Evolutionary conservation across 1,140 invertebrate genomes (phyloP).

Genomic region (Orchestia grillus): DNA sequence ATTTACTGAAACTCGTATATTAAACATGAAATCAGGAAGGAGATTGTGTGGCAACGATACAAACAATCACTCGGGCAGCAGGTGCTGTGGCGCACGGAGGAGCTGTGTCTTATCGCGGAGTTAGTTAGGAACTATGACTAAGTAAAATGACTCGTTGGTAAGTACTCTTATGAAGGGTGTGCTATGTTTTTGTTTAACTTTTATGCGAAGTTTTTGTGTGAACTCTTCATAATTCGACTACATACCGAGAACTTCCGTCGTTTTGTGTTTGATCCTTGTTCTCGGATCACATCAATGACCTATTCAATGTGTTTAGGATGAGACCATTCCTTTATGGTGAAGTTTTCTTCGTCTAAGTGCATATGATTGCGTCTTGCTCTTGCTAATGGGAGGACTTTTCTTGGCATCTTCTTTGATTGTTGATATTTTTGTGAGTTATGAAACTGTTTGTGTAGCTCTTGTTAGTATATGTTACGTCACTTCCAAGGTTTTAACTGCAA

Average conservation of each 20-base stretch:
- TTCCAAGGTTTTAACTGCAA: not conserved
- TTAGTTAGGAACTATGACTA: constrained; percentile 1
- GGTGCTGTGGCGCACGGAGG: constrained; percentile 23
- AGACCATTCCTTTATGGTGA: not conserved
- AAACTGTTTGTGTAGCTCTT: not conserved
- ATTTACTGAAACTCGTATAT: not conserved
- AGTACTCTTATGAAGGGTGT: not conserved
- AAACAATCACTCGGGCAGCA: constrained; percentile 39
- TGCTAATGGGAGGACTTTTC: not conserved
- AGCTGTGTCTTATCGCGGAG: not conserved
- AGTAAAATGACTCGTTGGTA: constrained; percentile 29
- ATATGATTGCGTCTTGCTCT: not conserved
- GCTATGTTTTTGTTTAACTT: not conserved
- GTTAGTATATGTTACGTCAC: not conserved
- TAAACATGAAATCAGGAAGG: not conserved
- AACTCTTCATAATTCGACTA: not conserved
- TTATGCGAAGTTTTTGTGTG: not conserved
- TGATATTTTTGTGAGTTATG: not conserved
- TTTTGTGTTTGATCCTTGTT: not conserved
- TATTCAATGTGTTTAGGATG: not conserved
- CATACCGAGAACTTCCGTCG: not conserved
- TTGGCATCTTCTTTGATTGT: not conserved
- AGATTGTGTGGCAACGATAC: constrained; percentile 10
- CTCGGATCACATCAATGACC: not conserved
- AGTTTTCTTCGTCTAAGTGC: not conserved